phyloP scores from a whole-genome alignment of 2,113 vertebrate species.

The Cololabis saira region DNA sequence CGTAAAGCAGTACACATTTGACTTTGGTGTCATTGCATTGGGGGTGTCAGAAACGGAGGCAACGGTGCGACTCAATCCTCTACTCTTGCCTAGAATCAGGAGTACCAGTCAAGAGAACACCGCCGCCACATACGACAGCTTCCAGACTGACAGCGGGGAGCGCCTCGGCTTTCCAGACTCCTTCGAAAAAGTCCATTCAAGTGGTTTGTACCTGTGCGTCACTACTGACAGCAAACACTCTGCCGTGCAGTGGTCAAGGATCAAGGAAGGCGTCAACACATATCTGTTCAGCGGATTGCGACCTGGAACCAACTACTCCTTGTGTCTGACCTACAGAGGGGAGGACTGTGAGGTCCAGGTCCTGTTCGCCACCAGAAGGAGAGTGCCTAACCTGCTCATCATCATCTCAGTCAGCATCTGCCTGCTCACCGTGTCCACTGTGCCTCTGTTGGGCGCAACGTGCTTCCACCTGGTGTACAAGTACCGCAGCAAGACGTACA shows the following conservation, averaged over 20 bases:
- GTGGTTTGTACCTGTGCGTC: constrained; percentile 90
- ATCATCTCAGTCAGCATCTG: constrained; percentile 94
- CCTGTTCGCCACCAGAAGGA: constrained; percentile 91
- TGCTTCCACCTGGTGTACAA: constrained; percentile 96
- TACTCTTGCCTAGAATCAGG: constrained; percentile 86
- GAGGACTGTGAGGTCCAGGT: constrained; percentile 94
- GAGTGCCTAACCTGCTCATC: constrained; percentile 90
- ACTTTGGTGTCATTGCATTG: constrained; percentile 92
- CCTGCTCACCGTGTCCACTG: constrained; percentile 92
- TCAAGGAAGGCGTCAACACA: constrained; percentile 88
- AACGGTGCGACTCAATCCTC: constrained; percentile 89
- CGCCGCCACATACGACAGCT: constrained; percentile 30
- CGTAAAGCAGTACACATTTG: constrained; percentile 90
- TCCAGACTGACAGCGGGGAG: constrained; percentile 84
- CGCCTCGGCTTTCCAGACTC: constrained; percentile 57
- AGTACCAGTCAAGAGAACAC: constrained; percentile 79
- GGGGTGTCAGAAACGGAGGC: constrained; percentile 93
- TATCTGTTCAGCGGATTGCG: constrained; percentile 90
- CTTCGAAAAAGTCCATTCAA: constrained; percentile 65
- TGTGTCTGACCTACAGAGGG: constrained; percentile 89
- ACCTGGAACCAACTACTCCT: constrained; percentile 93
- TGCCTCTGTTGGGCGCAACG: constrained; percentile 92
- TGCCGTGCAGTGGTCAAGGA: constrained; percentile 91
- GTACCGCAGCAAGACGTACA: constrained; percentile 94
- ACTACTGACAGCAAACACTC: constrained; percentile 79